Evolutionary conservation across 2,113 vertebrate species (phyloP).

Genomic region (Scalopus aquaticus): DNA sequence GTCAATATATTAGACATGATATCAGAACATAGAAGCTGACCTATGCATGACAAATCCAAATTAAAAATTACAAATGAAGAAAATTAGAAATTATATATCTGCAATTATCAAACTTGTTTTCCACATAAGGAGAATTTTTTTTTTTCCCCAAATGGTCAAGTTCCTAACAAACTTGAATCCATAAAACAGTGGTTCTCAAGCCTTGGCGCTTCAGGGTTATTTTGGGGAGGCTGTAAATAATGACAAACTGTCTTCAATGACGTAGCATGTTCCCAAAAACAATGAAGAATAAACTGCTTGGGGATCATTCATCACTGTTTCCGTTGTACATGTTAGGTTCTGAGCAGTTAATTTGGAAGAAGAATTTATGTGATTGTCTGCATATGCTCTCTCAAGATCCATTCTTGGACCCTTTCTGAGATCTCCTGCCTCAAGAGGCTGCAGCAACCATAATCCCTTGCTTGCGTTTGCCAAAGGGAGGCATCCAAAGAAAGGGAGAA

Average conservation of each 20-base stretch:
- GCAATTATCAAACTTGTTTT: background rate
- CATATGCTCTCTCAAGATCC: background rate
- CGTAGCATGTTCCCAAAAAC: background rate
- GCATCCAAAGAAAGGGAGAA: background rate
- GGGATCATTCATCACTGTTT: background rate
- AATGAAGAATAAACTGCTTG: background rate
- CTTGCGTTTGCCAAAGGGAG: background rate
- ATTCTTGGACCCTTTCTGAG: background rate
- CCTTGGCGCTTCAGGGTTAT: background rate
- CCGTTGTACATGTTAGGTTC: background rate
- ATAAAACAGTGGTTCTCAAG: background rate
- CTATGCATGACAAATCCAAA: background rate
- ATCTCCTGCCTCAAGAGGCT: background rate
- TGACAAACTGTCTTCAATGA: background rate
- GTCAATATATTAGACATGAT: background rate
- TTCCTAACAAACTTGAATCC: background rate
- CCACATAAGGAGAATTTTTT: background rate
- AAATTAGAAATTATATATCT: conserved; percentile 6
- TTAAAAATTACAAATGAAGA: background rate
- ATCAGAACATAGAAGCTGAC: background rate
- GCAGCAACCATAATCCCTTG: background rate
- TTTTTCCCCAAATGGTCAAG: background rate
- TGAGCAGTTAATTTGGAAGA: background rate
- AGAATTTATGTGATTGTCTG: background rate
- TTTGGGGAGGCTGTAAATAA: background rate